Percentiles rank a stretch among this genome's conserved stretches.
These are phyloP conservation scores for Pachydiplax longipennis DNA, from an alignment of 2,888 invertebrate species.

Conservation along the genomic window DNA sequence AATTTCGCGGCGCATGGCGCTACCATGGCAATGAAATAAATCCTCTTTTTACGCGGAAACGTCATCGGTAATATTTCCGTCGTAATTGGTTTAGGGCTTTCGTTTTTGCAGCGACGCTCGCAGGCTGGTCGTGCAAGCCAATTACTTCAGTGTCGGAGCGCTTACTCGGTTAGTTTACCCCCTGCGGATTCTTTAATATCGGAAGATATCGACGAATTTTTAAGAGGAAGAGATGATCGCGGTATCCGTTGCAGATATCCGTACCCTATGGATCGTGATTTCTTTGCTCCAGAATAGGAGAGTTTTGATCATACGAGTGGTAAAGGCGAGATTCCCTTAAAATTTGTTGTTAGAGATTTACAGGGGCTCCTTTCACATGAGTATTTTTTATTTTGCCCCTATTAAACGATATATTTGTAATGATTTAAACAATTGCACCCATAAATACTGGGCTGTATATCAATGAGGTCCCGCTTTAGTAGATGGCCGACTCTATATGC, in stretches of 20 bases:
- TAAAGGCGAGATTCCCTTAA: too few species aligned
- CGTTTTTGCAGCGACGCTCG: not conserved
- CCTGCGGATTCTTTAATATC: not conserved
- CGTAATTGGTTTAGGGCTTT: slow-evolving; percentile 16
- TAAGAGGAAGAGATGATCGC: not conserved
- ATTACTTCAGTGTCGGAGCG: not conserved
- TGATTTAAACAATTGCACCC: too few species aligned
- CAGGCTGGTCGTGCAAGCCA: not conserved
- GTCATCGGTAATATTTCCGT: not conserved
- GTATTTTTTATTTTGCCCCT: too few species aligned
- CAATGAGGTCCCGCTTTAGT: too few species aligned
- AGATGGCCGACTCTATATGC: too few species aligned
- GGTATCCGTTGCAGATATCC: not conserved
- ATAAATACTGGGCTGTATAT: too few species aligned
- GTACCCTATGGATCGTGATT: too few species aligned
- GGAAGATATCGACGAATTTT: not conserved
- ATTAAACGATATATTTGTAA: too few species aligned
- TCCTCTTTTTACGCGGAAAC: not conserved
- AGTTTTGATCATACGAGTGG: too few species aligned
- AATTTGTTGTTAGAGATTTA: too few species aligned
- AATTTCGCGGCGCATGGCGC: not conserved
- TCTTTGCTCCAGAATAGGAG: too few species aligned
- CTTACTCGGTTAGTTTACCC: not conserved
- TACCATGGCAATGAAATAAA: not conserved
- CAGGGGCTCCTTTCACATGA: too few species aligned